Evolutionary conservation across 1,140 invertebrate species (phyloP), one percentile per base, ranked within the genome.

Genomic region (Macrobrachium rosenbergii): DNA sequence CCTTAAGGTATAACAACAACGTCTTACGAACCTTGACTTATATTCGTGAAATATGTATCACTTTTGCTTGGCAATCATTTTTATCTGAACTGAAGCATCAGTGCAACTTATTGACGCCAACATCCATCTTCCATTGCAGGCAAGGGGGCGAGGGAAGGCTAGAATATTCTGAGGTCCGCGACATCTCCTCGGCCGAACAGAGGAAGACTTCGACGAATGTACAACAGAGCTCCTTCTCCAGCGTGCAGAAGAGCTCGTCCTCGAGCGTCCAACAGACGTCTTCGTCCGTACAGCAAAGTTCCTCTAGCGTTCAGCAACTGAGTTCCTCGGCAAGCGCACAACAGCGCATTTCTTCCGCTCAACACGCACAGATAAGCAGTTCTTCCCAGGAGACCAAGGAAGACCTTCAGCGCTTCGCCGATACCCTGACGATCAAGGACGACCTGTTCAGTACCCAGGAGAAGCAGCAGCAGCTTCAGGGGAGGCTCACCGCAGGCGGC

Each of bases 401-500:
- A 67, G 85, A 87, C 8, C 59, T 87, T 14, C 45, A 81, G 79
- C 52, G 72, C 37, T 87, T 87, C 64, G 59, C 85, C 19, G 78
- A 87, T 43, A 75, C 85, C 58, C 79, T 87, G 6, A 80, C 85
- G 14, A 23, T 87, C 69, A 72, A 81, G 84, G 84, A 87, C 64
- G 84, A 87, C 43, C 69, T 81, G 11, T 87, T 87, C 78, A 80
- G 63, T 37, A 87, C 77, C 45, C 77, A 77, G 59, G 63, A 64
- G 64, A 43, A 78, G 43, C 82, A 83, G 81, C 67, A 83, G 75
- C 83, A 87, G 78, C 85, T 73, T 21, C 85, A 87, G 78, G 78
- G 78, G n/a, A 75, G 69, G 58, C 62, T 86, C 76, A 82, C 85
- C 21, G 43, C 78, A 64, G 58, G 69, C 69, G 85, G 85, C 77